These are phyloP conservation scores for Notothenia coriiceps DNA, from an alignment of 2,113 vertebrate species.

Conservation along the genomic window DNA sequence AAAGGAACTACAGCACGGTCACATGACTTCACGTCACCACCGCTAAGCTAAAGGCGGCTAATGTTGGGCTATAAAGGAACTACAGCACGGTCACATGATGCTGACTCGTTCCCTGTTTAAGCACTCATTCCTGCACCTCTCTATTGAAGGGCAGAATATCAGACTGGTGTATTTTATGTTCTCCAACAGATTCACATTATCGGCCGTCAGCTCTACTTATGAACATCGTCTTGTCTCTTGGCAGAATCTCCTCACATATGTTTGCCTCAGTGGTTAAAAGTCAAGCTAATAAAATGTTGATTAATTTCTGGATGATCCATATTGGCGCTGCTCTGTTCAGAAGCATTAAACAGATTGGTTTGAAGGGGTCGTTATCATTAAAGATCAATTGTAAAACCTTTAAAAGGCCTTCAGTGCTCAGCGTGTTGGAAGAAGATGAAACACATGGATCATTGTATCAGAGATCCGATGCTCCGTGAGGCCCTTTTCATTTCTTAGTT, in stretches of 20 bases:
- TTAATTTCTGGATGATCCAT: constrained; percentile 19
- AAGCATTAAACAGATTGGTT: constrained; percentile 20
- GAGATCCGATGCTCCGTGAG: not conserved
- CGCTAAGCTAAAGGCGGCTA: too few species aligned
- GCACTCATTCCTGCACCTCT: too few species aligned
- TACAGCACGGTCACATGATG: too few species aligned
- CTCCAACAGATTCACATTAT: not conserved
- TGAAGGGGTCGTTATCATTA: constrained; percentile 10
- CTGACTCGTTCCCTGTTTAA: too few species aligned
- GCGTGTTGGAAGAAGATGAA: constrained; percentile 18
- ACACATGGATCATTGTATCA: constrained; percentile 2
- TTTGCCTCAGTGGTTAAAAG: constrained; percentile 26
- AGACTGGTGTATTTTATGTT: not conserved
- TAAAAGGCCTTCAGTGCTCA: constrained; percentile 20
- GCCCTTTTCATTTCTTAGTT: not conserved
- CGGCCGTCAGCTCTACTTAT: constrained; percentile 24
- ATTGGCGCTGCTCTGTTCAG: not conserved
- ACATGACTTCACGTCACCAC: too few species aligned
- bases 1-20: too few species aligned
- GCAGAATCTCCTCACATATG: constrained; percentile 16
- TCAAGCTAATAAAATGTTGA: constrained; percentile 21
- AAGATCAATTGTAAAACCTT: constrained; percentile 18
- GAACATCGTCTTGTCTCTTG: constrained; percentile 18
- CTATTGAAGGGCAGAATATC: not conserved
- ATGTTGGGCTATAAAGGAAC: too few species aligned